Base-by-base conservation (phyloP, 1,140 invertebrate species). In the Zaprionus davidi region DNA sequence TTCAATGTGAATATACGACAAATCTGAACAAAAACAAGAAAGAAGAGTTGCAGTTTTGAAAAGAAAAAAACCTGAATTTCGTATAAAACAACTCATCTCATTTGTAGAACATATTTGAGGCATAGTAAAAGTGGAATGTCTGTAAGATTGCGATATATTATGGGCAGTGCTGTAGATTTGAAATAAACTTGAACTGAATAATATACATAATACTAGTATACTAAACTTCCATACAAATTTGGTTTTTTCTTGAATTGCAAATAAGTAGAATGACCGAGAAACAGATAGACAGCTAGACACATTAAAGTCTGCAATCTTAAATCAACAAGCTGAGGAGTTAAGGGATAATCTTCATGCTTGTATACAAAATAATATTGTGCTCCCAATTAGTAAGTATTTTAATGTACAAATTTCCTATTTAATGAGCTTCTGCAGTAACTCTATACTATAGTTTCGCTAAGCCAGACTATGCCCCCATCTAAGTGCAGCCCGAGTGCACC, bases 1-100 rank as follows among this genome's bases (percentile, higher is more conserved):
- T 60, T 41, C 70, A 73, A 84, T 78, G 65, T 71, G 13, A 31
- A 11, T 6, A 3, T 26, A 26, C 69, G 41, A n/a, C 34, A 56
- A 62, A 66, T 11, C 34, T 20, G 41, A 28, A 49, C 2, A 64
- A 22, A 20, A 67, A 64, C 36, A 49, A 57, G 34, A 34, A 73
- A 9, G 2, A 9, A 9, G n/a, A 41, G 15, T 41, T 44, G 7
- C 38, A 15, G 15, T 44, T 6, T 6, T 3, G 1, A 17, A 44
- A 44, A 44, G 6, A 44, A 44, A n/a, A 5, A 44, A 44, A 44
- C 13, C 12, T 56, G 26, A 9, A 22, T 34, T 64, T 28, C 24
- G 5, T n/a, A 31, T 34, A 11, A 60, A 44, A 44, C 28, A 41
- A 24, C 11, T 26, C 20, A n/a, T 2, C 12, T 58, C 9, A 31